These are phyloP conservation scores for Sycon ciliatum DNA, from an alignment of 37 sponge, comb jelly and placozoan species.

Conservation along the genomic window DNA sequence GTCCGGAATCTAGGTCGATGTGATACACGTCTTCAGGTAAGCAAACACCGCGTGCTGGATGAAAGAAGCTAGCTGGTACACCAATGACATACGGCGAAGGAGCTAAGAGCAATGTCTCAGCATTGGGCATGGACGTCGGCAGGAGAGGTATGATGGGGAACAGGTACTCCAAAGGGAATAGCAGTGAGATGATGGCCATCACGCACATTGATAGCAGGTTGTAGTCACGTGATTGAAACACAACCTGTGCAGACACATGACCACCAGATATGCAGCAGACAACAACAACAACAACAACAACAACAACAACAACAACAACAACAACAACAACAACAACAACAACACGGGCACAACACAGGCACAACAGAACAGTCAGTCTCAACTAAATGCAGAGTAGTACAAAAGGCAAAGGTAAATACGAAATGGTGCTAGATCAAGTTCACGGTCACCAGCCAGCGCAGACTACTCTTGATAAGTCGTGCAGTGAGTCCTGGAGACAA, in stretches of 20 bases:
- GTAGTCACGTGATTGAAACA: constrained; percentile 43
- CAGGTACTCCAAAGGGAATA: constrained; percentile 78
- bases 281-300: neutral
- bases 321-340: neutral
- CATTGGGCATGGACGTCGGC: constrained; percentile 62
- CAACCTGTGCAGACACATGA: constrained; percentile 49
- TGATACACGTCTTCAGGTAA: constrained; percentile 44
- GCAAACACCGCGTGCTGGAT: constrained; percentile 22
- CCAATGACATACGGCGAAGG: constrained; percentile 82
- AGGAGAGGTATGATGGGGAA: constrained; percentile 75
- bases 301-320: too few relatives aligned
- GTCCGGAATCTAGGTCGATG: constrained; percentile 48
- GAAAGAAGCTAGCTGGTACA: constrained; percentile 49
- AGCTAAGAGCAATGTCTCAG: constrained; percentile 67
- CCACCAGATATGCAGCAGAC: neutral
- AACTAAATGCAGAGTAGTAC: too few relatives aligned
- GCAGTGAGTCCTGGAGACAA: too few relatives aligned
- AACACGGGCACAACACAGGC: constrained; percentile 2
- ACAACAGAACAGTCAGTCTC: neutral
- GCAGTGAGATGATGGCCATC: constrained; percentile 41
- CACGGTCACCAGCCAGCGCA: too few relatives aligned
- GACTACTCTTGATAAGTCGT: too few relatives aligned
- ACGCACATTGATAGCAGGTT: constrained; percentile 49
- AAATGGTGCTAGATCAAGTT: too few relatives aligned
- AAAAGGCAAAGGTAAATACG: too few relatives aligned